Evolutionary conservation across 2,113 vertebrate species (phyloP).

Genomic region (Bagarius yarrelli): DNA sequence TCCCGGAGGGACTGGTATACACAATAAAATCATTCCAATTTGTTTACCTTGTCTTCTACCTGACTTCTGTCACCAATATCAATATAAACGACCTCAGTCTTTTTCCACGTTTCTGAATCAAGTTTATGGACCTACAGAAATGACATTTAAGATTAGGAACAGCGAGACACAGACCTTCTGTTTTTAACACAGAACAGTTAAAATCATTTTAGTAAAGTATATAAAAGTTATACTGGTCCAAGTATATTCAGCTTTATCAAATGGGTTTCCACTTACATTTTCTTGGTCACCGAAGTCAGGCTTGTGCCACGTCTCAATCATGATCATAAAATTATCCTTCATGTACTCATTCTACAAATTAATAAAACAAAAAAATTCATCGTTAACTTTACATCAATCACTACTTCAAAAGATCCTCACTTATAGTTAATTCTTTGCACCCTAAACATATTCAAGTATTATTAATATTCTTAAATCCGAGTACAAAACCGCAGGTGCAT

Average conservation of each 20-base stretch:
- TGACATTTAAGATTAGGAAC: slow-evolving; percentile 1
- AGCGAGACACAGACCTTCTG: background rate
- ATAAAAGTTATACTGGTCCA: background rate
- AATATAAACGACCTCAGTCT: slow-evolving; percentile 79
- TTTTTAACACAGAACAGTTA: background rate
- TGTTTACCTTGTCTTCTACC: slow-evolving; percentile 78
- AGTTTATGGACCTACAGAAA: slow-evolving; percentile 83
- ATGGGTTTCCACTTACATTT: slow-evolving; percentile 79
- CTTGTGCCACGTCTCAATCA: slow-evolving; percentile 98
- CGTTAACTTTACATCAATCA: background rate
- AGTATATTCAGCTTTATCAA: background rate
- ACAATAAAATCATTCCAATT: background rate
- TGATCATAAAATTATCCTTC: slow-evolving; percentile 90
- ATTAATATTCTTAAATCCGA: background rate
- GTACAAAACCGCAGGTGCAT: background rate
- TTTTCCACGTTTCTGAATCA: slow-evolving; percentile 78
- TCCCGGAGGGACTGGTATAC: no score
- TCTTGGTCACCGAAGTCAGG: slow-evolving; percentile 87
- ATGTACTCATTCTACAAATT: slow-evolving; percentile 85
- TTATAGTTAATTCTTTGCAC: background rate
- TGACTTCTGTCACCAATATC: slow-evolving; percentile 86
- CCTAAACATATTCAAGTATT: background rate
- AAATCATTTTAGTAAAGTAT: no score
- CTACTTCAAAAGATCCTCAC: background rate
- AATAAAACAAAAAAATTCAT: background rate